These are phyloP conservation scores for Glyptemys insculpta DNA, from an alignment of 2,797 vertebrate genomes.

Conservation along the genomic window DNA sequence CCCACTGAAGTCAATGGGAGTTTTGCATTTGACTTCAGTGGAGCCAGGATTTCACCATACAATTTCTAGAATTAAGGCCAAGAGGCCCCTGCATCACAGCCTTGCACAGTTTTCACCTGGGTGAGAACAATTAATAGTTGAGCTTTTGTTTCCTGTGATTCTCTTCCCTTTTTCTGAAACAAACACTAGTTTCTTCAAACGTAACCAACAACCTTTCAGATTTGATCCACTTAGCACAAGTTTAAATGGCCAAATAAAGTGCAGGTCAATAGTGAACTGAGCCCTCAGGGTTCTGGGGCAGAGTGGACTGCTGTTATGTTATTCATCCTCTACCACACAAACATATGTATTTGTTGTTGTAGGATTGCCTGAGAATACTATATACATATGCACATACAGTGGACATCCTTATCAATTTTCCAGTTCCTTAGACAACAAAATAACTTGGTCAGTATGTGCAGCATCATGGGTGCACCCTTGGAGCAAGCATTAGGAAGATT, in stretches of 20 bases:
- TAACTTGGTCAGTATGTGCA: not conserved
- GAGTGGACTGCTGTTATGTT: not conserved
- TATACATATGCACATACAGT: not conserved
- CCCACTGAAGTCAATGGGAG: not conserved
- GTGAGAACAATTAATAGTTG: not conserved
- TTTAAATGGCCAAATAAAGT: not conserved
- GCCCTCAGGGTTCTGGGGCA: not conserved
- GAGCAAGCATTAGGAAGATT: not conserved
- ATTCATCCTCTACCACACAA: not conserved
- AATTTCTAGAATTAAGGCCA: not conserved
- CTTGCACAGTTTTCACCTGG: not conserved
- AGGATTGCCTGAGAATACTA: accelerated
- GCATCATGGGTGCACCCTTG: not conserved
- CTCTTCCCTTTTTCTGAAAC: not conserved
- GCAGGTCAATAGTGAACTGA: not conserved
- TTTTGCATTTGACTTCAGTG: not conserved
- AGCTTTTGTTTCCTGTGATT: not conserved
- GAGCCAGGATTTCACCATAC: not conserved
- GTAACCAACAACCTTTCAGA: not conserved
- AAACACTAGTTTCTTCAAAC: not conserved
- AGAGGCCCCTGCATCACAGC: not conserved
- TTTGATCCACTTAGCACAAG: not conserved
- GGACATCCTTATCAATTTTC: not conserved
- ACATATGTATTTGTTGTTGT: not conserved
- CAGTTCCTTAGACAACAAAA: not conserved